Evolutionary conservation across 2,888 invertebrate genomes (phyloP).

Genomic region (Apotomis turbidana): DNA sequence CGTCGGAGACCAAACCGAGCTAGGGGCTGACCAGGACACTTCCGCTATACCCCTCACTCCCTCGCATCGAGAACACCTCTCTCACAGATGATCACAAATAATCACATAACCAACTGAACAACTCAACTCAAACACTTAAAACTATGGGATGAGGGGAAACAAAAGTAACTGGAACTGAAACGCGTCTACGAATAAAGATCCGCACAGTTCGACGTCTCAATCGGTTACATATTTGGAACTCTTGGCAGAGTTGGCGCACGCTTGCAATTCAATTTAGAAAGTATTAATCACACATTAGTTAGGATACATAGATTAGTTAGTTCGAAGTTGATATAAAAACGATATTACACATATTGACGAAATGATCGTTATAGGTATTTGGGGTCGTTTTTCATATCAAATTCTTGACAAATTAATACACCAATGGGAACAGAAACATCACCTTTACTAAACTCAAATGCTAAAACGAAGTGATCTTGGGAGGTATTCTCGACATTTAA

Average conservation of each 20-base stretch:
- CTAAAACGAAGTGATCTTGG: conserved; percentile 47
- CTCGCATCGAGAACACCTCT: conserved; percentile 84
- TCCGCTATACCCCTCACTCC: conserved; percentile 83
- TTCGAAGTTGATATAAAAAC: conserved; percentile 61
- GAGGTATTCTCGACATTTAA: conserved; percentile 67
- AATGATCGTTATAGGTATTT: neutral
- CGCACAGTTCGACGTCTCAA: conserved; percentile 60
- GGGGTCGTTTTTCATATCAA: conserved; percentile 58
- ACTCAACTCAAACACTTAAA: conserved; percentile 74
- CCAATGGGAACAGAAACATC: conserved; percentile 33
- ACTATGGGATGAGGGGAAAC: conserved; percentile 66
- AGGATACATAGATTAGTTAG: conserved; percentile 40
- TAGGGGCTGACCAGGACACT: conserved; percentile 80
- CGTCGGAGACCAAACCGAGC: conserved; percentile 78
- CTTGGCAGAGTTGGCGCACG: conserved; percentile 62
- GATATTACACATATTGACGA: conserved; percentile 3
- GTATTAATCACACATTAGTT: conserved; percentile 31
- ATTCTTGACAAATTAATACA: conserved; percentile 49
- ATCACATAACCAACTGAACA: conserved; percentile 77
- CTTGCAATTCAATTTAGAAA: conserved; percentile 55
- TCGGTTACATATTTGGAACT: conserved; percentile 56
- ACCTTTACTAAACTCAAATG: conserved; percentile 43
- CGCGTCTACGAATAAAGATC: conserved; percentile 65
- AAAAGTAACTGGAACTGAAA: conserved; percentile 64
- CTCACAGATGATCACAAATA: conserved; percentile 83